phyloP scores from a whole-genome alignment of 2,888 invertebrate species.

The Baronia brevicornis region DNA sequence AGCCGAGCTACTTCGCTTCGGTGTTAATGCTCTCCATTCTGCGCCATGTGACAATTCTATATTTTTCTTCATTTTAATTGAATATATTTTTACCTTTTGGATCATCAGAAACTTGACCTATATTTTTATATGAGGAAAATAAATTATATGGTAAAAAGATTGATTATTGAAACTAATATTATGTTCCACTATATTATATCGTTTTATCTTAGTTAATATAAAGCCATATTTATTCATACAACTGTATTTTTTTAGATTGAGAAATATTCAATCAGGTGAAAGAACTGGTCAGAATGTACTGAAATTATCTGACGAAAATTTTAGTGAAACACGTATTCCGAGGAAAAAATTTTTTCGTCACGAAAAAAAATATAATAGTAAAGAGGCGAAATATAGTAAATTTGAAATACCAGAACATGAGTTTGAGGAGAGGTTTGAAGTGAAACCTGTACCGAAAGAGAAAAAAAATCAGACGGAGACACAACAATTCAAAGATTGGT shows the following conservation, averaged over 20 bases:
- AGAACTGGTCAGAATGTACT: slow-evolving; percentile 36
- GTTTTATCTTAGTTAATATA: slow-evolving; percentile 1
- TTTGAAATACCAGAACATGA: slow-evolving; percentile 75
- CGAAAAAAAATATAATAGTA: slow-evolving; percentile 43
- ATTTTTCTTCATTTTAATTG: no score
- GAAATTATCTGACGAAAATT: slow-evolving; percentile 30
- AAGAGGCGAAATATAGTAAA: slow-evolving; percentile 28
- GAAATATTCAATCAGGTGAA: slow-evolving; percentile 57
- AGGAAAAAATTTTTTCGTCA: slow-evolving; percentile 64
- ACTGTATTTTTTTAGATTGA: slow-evolving; percentile 36
- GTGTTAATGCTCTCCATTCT: no score
- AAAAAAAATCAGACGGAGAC: slow-evolving; percentile 24
- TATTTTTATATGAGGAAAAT: no score
- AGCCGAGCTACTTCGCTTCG: no score
- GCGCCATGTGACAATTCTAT: no score
- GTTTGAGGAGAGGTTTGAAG: slow-evolving; percentile 76
- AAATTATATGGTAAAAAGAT: no score
- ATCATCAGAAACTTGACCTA: no score
- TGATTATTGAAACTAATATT: no score
- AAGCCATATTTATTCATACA: background rate
- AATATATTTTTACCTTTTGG: no score
- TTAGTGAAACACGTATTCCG: slow-evolving; percentile 28
- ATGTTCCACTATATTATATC: no score
- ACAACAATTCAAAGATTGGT: slow-evolving; percentile 52
- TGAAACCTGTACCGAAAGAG: slow-evolving; percentile 61